These are phyloP conservation scores for Rhagologus leucostigma DNA, from an alignment of 2,113 vertebrate species.

Conservation along the genomic window DNA sequence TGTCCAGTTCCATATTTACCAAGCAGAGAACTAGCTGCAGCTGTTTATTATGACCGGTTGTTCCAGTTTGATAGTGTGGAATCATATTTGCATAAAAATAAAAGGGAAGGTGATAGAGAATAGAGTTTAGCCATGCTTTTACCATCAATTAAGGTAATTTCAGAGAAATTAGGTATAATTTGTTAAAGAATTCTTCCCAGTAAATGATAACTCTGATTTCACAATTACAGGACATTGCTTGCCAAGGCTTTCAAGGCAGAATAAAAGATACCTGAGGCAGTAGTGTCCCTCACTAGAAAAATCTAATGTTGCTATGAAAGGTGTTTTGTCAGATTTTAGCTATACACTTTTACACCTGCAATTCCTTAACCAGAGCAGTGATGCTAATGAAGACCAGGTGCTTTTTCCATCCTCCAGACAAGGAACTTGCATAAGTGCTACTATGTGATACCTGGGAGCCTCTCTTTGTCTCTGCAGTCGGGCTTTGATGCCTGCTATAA, in stretches of 20 bases:
- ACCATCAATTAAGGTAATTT: constrained; percentile 76
- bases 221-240: constrained; percentile 73
- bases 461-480: neutral
- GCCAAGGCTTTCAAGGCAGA: constrained; percentile 68
- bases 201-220: constrained; percentile 73
- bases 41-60: constrained; percentile 67
- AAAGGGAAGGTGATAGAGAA: constrained; percentile 75
- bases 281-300: constrained; percentile 55
- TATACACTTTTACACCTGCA: constrained; percentile 82
- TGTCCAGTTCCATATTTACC: constrained; percentile 65
- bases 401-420: constrained; percentile 64
- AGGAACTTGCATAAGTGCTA: constrained; percentile 66
- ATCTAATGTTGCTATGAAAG: constrained; percentile 67
- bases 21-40: constrained; percentile 67
- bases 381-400: constrained; percentile 88
- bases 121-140: constrained; percentile 71
- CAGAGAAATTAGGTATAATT: constrained; percentile 76
- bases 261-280: constrained; percentile 65
- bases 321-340: constrained; percentile 75
- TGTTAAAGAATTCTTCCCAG: constrained; percentile 71
- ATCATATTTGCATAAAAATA: constrained; percentile 79
- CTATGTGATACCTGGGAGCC: constrained; percentile 14
- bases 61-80: constrained; percentile 72
- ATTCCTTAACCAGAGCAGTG: constrained; percentile 78
- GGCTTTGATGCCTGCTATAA: neutral